Base-by-base conservation (phyloP, 2,797 vertebrate species). In the Gobio occitaniae region DNA sequence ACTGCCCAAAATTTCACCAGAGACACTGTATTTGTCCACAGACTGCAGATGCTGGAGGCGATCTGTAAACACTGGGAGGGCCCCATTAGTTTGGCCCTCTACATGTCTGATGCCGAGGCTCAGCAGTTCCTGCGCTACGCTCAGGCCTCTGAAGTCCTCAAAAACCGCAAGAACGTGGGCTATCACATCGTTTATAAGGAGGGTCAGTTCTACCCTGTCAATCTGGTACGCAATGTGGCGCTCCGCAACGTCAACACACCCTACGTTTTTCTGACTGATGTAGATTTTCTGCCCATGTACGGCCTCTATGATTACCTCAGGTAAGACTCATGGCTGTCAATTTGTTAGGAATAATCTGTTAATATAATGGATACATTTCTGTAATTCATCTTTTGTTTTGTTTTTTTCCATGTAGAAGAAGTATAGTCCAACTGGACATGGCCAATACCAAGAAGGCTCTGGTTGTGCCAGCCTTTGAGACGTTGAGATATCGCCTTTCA, bases 151-250 rank as follows among this genome's bases (percentile, higher is more conserved):
- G 96, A 96, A 85, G 96, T 99, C 88, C 96, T 99, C 63, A 96
- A 96, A 12, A 92, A 93, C 89, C 97, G 97, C 88, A 96, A 93
- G 89, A 97, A 99, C 0, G 94, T 99, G 0, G 98, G 97, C 89
- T 99, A 99, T 93, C 98, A 99, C 70, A 94, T 99, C 0, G 97
- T 99, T 82, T 99, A 99, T 95, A 97, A 96, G 63, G 97, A 99
- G 87, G 97, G 98, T 1, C 96, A 97, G 92, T 97, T 98, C 90
- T 98, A 99, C 92, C 98, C 98, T 0, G 94, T 99, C 90, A 99
- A 99, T 94, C 95, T 97, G 87, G 95, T 98, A 88, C 96, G 98
- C 85, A 99, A 99, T 4, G 93, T 99, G 91, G 98, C 98, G 36
- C 90, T 99, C 91, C 95, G 92, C 87, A 97, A 99, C 85, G 95